Percentiles rank a stretch among this genome's conserved stretches.
Evolutionary conservation across 2,888 invertebrate species (phyloP).

Genomic region (Caradrina kadenii): DNA sequence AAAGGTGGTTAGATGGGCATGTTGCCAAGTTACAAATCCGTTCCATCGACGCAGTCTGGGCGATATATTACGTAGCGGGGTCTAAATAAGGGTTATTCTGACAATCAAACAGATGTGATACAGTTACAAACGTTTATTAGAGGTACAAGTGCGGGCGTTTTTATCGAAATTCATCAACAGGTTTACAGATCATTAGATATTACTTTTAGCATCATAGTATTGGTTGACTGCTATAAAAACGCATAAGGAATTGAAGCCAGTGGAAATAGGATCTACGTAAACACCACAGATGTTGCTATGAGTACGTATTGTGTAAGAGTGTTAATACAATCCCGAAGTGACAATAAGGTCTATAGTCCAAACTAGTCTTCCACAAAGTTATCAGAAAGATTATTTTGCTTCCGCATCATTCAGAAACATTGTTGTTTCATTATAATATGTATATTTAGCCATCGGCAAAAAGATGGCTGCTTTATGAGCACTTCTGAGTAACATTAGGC

Average conservation of each 20-base stretch:
- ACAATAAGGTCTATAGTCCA: constrained; percentile 58
- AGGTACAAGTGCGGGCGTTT: constrained; percentile 28
- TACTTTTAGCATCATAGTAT: constrained; percentile 11
- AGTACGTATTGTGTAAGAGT: constrained; percentile 2
- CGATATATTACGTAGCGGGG: constrained; percentile 1
- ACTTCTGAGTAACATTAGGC: constrained; percentile 55
- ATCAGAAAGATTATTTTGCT: constrained; percentile 52
- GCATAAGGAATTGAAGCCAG: constrained; percentile 20
- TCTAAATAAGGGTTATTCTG: constrained; percentile 7
- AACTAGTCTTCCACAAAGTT: constrained; percentile 50
- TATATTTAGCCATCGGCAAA: constrained; percentile 44
- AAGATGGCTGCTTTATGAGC: constrained; percentile 48
- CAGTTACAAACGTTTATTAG: constrained; percentile 49
- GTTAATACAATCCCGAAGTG: constrained; percentile 13
- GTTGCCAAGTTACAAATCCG: not conserved
- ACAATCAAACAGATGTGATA: constrained; percentile 42
- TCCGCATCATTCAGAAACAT: constrained; percentile 52
- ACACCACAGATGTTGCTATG: constrained; percentile 14
- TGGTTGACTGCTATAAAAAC: constrained; percentile 24
- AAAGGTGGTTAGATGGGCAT: not conserved
- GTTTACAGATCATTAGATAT: constrained; percentile 29
- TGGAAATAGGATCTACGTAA: constrained; percentile 1
- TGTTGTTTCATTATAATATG: constrained; percentile 37
- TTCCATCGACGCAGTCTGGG: not conserved
- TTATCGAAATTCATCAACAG: constrained; percentile 22